Base-by-base conservation (phyloP, 2,113 vertebrate species). In the Dasyurus viverrinus region DNA sequence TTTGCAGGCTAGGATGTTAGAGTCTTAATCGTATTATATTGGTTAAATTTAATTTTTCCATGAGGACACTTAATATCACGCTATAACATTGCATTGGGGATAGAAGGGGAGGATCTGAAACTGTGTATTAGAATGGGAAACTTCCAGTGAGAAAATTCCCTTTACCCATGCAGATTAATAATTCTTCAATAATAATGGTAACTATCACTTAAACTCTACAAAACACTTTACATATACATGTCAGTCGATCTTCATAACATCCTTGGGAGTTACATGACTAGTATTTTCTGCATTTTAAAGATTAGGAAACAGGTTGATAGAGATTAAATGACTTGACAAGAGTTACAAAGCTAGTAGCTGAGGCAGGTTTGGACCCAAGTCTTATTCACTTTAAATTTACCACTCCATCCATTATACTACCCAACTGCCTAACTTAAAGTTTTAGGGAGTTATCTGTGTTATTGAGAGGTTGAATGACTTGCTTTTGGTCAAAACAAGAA, bases 11-110 rank as follows among this genome's bases (percentile, higher is more conserved):
- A n/a, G 42, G 24, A 16, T 42, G 68, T 19, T 89, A 42, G 57
- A 90, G 16, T 90, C 25, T 55, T 95, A 46, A 92, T 48, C 52
- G 93, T 26, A 26, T 84, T 42, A 27, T 23, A n/a, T 54, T 90
- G 47, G 50, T 84, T 60, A 50, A 27, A 94, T 92, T 93, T 57
- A 93, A 22, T 42, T 94, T 95, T 97, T 93, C 60, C 91, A 89
- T 23, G 36, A 16, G 36, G 94, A 2, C 92, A 36, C 27, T 97
- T 90, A 68, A 54, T 91, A 92, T 97, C 90, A 50, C 22, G 3
- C 10, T 46, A 48, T 25, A 90, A 2, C 96, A 93, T 50, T 91
- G 91, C 27, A 92, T 46, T 42, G n/a, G 68, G n/a, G 16, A 84
- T 84, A n/a, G 19, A 84, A 42, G 2, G 19, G 19, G 16, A 42